Evolutionary conservation across 2,113 vertebrate species (phyloP).

Genomic region (Vidua macroura): DNA sequence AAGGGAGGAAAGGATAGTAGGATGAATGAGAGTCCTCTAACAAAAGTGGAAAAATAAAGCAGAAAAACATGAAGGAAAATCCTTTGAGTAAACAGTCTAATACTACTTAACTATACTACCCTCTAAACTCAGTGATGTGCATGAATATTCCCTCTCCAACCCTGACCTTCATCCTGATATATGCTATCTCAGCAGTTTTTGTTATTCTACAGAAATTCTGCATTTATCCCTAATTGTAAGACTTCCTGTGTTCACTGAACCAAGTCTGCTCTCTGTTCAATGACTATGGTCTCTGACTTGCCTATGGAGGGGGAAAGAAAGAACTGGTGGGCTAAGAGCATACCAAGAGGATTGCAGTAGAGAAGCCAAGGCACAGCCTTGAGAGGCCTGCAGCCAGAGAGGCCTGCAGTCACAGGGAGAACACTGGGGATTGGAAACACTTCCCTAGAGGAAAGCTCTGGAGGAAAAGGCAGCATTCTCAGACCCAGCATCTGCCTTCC

Average conservation of each 20-base stretch:
- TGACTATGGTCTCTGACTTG: neutral
- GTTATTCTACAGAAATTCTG: neutral
- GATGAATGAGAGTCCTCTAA: neutral
- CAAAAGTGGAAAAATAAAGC: neutral
- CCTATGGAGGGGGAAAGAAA: neutral
- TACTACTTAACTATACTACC: neutral
- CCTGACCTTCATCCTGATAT: neutral
- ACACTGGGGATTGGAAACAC: neutral
- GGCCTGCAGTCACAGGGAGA: neutral
- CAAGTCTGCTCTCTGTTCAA: neutral
- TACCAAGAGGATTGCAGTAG: neutral
- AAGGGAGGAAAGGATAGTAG: neutral
- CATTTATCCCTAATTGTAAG: neutral
- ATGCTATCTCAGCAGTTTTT: neutral
- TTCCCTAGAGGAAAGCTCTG: neutral
- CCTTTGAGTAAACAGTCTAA: neutral
- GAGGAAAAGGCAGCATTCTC: neutral
- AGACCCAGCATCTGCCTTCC: neutral
- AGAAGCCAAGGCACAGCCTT: neutral
- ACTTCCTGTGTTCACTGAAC: neutral
- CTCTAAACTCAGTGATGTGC: neutral
- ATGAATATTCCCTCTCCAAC: neutral
- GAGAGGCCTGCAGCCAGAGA: neutral
- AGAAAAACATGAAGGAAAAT: neutral
- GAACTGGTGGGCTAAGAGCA: neutral